phyloP scores from a whole-genome alignment of 2,113 vertebrate species.

The Telmatochromis brichardi region DNA sequence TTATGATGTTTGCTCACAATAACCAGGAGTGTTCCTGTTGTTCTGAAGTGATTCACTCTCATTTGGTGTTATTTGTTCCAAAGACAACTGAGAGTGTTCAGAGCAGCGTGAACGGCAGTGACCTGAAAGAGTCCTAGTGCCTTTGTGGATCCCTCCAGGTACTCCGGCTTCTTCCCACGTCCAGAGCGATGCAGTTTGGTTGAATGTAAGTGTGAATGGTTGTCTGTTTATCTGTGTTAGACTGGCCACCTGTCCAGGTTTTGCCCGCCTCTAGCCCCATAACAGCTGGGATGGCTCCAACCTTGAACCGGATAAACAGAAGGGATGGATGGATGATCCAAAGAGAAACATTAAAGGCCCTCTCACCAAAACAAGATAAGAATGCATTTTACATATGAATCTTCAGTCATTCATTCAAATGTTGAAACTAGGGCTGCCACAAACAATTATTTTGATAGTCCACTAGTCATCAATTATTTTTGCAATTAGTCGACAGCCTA shows the following conservation, averaged over 20 bases:
- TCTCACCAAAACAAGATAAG: too few relatives aligned
- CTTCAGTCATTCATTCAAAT: too few relatives aligned
- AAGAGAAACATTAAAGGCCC: not conserved
- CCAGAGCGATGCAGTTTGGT: not conserved
- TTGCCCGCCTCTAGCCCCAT: rapidly evolving
- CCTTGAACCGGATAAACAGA: rapidly evolving
- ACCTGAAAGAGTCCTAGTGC: not conserved
- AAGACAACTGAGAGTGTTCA: not conserved
- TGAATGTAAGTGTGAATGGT: not conserved
- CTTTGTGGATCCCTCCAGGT: not conserved
- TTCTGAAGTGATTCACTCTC: too few relatives aligned
- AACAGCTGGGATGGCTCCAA: not conserved
- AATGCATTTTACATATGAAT: too few relatives aligned
- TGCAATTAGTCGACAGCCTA: too few relatives aligned
- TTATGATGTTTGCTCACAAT: too few relatives aligned
- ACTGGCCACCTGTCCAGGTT: not conserved
- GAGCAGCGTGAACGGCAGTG: not conserved
- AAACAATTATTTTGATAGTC: too few relatives aligned
- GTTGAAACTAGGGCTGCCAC: too few relatives aligned
- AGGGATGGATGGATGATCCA: not conserved
- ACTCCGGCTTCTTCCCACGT: not conserved
- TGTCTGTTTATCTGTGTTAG: not conserved
- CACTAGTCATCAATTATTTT: too few relatives aligned
- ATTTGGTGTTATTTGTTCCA: not conserved
- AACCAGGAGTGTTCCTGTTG: too few relatives aligned